Percentiles rank a stretch among this genome's conserved stretches.
phyloP scores from a whole-genome alignment of 2,888 invertebrate species.

The Acheta domesticus region DNA sequence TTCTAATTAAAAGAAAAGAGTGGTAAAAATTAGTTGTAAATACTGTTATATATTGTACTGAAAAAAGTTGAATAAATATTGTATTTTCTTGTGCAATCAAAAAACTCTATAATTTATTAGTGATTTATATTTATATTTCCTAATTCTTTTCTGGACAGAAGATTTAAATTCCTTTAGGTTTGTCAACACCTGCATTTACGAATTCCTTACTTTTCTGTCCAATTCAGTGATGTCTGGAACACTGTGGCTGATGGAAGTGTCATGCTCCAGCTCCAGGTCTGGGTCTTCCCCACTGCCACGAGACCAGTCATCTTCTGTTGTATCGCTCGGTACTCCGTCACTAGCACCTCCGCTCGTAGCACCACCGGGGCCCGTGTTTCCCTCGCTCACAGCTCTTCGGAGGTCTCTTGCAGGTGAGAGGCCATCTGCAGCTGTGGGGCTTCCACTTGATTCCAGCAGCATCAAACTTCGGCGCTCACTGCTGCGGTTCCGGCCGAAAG shows the following conservation, averaged over 20 bases:
- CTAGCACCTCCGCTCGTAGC: constrained; percentile 46
- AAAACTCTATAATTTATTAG: too few relatives aligned
- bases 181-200: too few relatives aligned
- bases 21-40: too few relatives aligned
- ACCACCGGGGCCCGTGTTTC: constrained; percentile 31
- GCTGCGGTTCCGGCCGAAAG: constrained; percentile 38
- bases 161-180: too few relatives aligned
- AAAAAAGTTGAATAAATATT: too few relatives aligned
- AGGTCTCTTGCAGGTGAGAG: constrained; percentile 29
- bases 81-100: too few relatives aligned
- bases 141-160: too few relatives aligned
- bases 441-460: constrained; percentile 26
- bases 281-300: constrained; percentile 67
- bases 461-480: constrained; percentile 44
- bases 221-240: constrained; percentile 59
- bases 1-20: too few relatives aligned
- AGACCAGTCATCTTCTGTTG: constrained; percentile 70
- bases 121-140: too few relatives aligned
- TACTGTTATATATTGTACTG: too few relatives aligned
- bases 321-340: constrained; percentile 58
- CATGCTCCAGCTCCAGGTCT: constrained; percentile 55
- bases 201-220: constrained; percentile 55
- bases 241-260: constrained; percentile 36
- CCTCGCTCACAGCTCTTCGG: constrained; percentile 36
- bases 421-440: constrained; percentile 20